Evolutionary conservation across 2,113 vertebrate genomes (phyloP).

Genomic region (Rhombomys opimus): DNA sequence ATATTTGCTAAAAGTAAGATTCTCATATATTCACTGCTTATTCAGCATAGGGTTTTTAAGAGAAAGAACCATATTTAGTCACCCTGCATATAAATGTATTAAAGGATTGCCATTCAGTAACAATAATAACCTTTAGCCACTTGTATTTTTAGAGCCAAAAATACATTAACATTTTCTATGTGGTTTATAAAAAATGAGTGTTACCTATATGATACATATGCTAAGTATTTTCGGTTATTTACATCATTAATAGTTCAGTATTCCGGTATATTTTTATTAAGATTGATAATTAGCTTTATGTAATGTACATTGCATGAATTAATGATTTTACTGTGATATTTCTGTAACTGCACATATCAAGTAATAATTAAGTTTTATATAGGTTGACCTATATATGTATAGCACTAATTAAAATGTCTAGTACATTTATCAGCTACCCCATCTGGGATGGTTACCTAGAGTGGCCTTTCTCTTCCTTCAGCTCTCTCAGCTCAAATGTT

Average conservation of each 20-base stretch:
- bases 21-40: constrained; percentile 34
- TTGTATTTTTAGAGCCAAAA: constrained; percentile 15
- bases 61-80: background rate
- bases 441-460: background rate
- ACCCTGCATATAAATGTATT: background rate
- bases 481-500: background rate
- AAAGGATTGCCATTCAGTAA: background rate
- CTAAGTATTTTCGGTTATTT: background rate
- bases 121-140: background rate
- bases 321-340: background rate
- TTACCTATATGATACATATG: background rate
- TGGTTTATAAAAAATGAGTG: background rate
- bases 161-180: constrained; percentile 32
- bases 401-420: background rate
- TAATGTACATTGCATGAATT: background rate
- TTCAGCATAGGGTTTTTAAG: background rate
- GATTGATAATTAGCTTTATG: background rate
- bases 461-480: background rate
- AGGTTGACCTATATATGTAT: background rate
- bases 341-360: background rate
- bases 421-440: background rate
- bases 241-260: background rate
- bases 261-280: background rate
- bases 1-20: constrained; percentile 99
- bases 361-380: background rate